Conservation (phyloP, 1,140 invertebrate genomes). For the Thereuonema tuberculata region DNA sequence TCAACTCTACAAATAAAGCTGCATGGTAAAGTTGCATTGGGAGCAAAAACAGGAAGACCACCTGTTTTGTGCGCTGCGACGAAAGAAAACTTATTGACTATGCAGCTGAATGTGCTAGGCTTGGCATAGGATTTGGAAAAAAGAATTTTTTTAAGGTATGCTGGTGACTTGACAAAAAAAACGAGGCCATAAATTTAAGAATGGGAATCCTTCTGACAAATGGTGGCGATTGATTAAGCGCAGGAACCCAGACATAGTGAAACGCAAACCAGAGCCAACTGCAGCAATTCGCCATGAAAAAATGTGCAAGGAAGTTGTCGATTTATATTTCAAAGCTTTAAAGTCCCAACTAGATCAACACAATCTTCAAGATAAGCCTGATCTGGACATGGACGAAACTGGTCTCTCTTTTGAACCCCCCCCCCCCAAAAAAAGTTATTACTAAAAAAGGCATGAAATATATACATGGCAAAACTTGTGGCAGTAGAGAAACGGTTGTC, state of each 20-base stretch:
- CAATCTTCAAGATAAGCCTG: background rate
- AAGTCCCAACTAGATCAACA: background rate
- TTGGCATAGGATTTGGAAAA: constrained; percentile 6
- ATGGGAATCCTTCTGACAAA: background rate
- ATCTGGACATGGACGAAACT: constrained; percentile 3
- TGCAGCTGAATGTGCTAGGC: background rate
- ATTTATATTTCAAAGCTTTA: background rate
- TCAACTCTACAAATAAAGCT: background rate
- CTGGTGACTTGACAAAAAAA: background rate
- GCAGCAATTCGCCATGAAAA: background rate
- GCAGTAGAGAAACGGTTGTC: constrained; percentile 6
- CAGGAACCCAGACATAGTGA: background rate
- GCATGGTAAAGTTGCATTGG: background rate
- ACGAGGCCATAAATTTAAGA: background rate
- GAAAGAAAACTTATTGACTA: constrained; percentile 2
- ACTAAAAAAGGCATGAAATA: constrained; percentile 8
- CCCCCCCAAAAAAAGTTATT: constrained; percentile 4
- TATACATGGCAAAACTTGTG: constrained; percentile 9
- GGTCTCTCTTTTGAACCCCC: background rate
- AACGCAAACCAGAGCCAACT: constrained; percentile 7
- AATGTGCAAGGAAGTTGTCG: background rate
- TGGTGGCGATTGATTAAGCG: constrained; percentile 3
- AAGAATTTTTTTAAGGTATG: background rate
- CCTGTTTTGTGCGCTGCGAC: background rate
- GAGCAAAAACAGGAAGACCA: background rate